Base-by-base conservation (phyloP, 2,797 vertebrate species). In the Amphiprion clarkii region DNA sequence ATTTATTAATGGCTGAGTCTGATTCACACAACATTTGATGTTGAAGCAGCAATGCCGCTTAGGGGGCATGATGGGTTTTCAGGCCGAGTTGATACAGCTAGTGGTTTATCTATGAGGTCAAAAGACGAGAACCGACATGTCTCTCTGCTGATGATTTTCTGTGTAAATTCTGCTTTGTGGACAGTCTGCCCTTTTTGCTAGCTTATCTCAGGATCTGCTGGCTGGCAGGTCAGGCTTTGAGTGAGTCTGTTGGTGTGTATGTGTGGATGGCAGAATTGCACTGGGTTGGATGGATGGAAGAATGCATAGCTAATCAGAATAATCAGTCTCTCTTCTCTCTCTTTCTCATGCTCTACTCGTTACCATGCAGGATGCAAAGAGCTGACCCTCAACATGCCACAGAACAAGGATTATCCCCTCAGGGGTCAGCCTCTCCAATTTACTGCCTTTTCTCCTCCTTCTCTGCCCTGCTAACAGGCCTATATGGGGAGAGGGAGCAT, bases 341-440 rank as follows among this genome's bases (percentile, higher is more conserved):
- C 59, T 67, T 80, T 76, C 58, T 84, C 51, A 52, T 73, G 67
- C 68, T 76, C 51, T 54, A 46, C 73, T 84, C 51, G 29, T 88
- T 85, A 74, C 78, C 65, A 87, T 87, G 81, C 86, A 78, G 71
- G 67, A 87, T 83, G 82, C 78, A 83, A 79, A 79, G 71, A 81
- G 69, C 77, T 86, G 85, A 88, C 79, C 89, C 79, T 88, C 77
- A 73, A 67, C 62, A 68, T 83, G 78, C 81, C 79, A 76, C 71
- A 75, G 73, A 86, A 79, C 87, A 82, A 76, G 44, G 82, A 83
- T 91, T 88, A 89, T 90, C 80, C 87, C 87, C 80, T 39, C 36
- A 61, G 64, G 85, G 86, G 79, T 81, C 61, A 31, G 67, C 83
- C 73, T 89, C 87, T 88, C 78, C 82, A 89, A 90, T 93, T 89